Evolutionary conservation across 64 coral and sea anemone species (phyloP).

Genomic region (Exaiptasia diaphana): DNA sequence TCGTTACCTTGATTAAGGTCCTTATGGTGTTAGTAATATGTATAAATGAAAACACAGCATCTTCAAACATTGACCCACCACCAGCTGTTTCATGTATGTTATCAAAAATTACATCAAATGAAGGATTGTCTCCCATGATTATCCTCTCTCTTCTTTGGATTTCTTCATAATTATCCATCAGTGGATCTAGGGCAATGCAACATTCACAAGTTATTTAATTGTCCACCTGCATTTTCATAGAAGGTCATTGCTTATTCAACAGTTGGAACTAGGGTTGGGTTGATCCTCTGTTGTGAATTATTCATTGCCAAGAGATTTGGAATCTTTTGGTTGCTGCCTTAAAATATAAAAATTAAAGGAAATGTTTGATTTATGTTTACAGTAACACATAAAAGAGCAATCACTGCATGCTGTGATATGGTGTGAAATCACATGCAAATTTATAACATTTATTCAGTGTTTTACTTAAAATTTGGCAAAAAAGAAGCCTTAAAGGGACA

Average conservation of each 20-base stretch:
- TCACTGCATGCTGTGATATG: no score
- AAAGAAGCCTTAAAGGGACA: no score
- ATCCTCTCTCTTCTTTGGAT: not conserved
- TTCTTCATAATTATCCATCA: not conserved
- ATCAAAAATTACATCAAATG: conserved; percentile 1
- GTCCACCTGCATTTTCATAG: not conserved
- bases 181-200: not conserved
- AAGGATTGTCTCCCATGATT: not conserved
- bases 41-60: not conserved
- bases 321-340: not conserved
- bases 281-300: not conserved
- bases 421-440: no score
- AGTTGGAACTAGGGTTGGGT: not conserved
- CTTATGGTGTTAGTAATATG: not conserved
- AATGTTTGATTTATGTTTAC: no score
- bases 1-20: no score
- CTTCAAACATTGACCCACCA: not conserved
- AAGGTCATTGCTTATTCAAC: not conserved
- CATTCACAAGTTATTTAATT: not conserved
- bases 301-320: not conserved
- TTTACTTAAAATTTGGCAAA: no score
- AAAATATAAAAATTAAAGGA: not conserved
- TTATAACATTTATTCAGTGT: no score
- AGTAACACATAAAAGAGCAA: no score
- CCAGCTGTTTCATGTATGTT: not conserved